Conservation (phyloP, 1,140 invertebrate species). For the Dendroctonus valens region DNA sequence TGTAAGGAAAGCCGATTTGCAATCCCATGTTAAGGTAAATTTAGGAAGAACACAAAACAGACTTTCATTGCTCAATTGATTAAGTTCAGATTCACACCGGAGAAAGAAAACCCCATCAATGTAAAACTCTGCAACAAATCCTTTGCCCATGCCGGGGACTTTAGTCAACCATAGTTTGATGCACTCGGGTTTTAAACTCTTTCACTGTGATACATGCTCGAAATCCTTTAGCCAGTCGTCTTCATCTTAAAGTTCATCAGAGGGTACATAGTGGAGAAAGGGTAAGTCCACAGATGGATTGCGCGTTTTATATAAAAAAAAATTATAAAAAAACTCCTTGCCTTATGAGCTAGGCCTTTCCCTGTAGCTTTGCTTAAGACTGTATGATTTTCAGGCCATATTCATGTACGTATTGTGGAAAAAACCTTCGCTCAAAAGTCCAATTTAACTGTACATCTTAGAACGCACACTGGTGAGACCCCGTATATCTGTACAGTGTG, state of each 20-base stretch:
- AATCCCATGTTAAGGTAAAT: slow-evolving; percentile 35
- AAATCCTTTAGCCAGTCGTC: slow-evolving; percentile 69
- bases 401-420: slow-evolving; percentile 34
- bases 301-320: neutral
- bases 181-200: slow-evolving; percentile 70
- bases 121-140: slow-evolving; percentile 68
- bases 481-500: slow-evolving; percentile 44
- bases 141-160: slow-evolving; percentile 65
- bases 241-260: slow-evolving; percentile 64
- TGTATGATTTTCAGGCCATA: slow-evolving; percentile 22
- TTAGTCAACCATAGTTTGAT: slow-evolving; percentile 62
- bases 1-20: slow-evolving; percentile 31
- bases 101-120: slow-evolving; percentile 71
- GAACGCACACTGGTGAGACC: slow-evolving; percentile 62
- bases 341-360: too few relatives aligned
- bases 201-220: slow-evolving; percentile 70
- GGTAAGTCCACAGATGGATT: slow-evolving; percentile 37
- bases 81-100: slow-evolving; percentile 54
- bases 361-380: neutral
- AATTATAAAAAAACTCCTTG: too few relatives aligned
- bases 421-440: slow-evolving; percentile 36
- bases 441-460: slow-evolving; percentile 59
- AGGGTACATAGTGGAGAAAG: slow-evolving; percentile 60
- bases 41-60: neutral
- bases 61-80: neutral